A percentile compares a stretch with the other conserved stretches of the same genome.
Conservation (phyloP, 2,797 vertebrate species). For the Sebastes goodei region DNA sequence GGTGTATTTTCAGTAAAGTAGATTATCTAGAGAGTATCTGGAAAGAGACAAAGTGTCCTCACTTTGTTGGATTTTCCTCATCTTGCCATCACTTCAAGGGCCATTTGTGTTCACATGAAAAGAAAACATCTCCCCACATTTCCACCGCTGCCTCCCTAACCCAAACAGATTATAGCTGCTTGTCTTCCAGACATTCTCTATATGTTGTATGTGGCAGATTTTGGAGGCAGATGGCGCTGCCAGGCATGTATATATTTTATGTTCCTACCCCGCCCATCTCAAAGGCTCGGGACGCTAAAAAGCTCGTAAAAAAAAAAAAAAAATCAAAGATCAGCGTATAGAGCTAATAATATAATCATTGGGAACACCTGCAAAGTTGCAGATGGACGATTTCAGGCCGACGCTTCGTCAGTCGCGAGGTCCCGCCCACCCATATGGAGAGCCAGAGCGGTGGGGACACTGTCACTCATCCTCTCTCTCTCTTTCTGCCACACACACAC, state of each 20-base stretch:
- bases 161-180: slow-evolving; percentile 38
- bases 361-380: slow-evolving; percentile 98
- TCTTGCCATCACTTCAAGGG: neutral
- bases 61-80: neutral
- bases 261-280: slow-evolving; percentile 68
- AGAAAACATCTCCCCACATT: slow-evolving; percentile 17
- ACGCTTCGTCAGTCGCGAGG: slow-evolving; percentile 88
- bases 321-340: slow-evolving; percentile 96
- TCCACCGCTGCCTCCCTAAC: slow-evolving; percentile 19
- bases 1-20: neutral
- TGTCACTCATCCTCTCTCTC: slow-evolving; percentile 54
- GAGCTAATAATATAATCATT: slow-evolving; percentile 99
- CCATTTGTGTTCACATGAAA: neutral
- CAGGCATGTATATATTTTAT: slow-evolving; percentile 86
- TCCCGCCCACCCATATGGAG: slow-evolving; percentile 97
- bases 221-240: slow-evolving; percentile 91
- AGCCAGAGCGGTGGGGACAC: slow-evolving; percentile 76
- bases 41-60: neutral
- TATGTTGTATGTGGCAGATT: slow-evolving; percentile 68
- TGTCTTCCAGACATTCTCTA: slow-evolving; percentile 66
- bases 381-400: slow-evolving; percentile 95
- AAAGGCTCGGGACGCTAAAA: slow-evolving; percentile 87
- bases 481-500: neutral
- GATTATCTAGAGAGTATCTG: neutral
- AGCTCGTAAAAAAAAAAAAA: slow-evolving; percentile 90